Evolutionary conservation across 2,797 vertebrate genomes (phyloP), one percentile per base, ranked within the genome.

Genomic region (Channallabes apus): DNA sequence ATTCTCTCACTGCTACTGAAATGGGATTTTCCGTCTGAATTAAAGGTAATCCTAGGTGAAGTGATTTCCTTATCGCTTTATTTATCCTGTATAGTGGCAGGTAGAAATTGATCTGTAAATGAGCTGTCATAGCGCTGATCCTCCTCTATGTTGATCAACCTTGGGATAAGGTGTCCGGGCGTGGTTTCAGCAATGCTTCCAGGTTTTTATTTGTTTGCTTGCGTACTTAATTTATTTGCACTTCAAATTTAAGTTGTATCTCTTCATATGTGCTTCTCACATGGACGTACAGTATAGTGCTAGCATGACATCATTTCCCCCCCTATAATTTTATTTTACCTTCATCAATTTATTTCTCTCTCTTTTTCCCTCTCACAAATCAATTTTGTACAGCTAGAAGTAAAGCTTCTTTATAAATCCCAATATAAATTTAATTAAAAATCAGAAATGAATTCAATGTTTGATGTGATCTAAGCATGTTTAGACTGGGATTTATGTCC

Each of bases 361-460:
- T 88, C 14, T n/a, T 46, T 41, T 35, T 1, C 69, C 4, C 11
- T 46, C 69, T 75, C 46, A 27, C 15, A 51, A 51, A 51, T 51
- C 41, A 92, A 92, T 93, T 91, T 91, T 90, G 90, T 88, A 90
- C 88, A 90, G 59, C 90, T 85, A 91, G 89, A 87, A 89, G 65
- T 24, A 68, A 65, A 93, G 84, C 93, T 94, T 93, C 92, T 86
- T 92, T 93, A 93, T 85, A 82, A 85, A 90, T 91, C 91, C 93
- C 92, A 93, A 92, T 92, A 91, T 89, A 94, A 93, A 92, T 91
- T 88, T 88, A 92, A 93, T 93, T 93, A 91, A 94, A 94, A 93
- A 92, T 92, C 91, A 92, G 92, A 93, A 93, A 94, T 93, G 92
- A 93, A 94, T 94, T 93, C 93, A 93, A 94, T 91, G 90, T 91